phyloP scores from a whole-genome alignment of 92 coral and sea anemone species.

The Meandrina meandrites region DNA sequence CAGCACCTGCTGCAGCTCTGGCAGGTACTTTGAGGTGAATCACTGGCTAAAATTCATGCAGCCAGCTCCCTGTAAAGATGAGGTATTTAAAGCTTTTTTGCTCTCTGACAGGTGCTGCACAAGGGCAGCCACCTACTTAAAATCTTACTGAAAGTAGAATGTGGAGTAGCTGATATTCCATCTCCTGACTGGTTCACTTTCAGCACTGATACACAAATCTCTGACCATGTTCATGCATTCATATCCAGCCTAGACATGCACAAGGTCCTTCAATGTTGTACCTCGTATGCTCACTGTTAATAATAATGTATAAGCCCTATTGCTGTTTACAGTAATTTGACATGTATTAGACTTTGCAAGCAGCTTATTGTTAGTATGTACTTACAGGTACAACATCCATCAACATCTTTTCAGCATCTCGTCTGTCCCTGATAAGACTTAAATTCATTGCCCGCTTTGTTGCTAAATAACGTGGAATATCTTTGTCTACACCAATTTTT shows the following conservation, averaged over 20 bases:
- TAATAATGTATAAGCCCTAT: too few relatives aligned
- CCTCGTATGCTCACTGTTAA: not conserved
- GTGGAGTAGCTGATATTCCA: not conserved
- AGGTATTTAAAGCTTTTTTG: too few relatives aligned
- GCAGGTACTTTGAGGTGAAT: too few relatives aligned
- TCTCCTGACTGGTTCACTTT: too few relatives aligned
- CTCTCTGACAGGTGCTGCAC: too few relatives aligned
- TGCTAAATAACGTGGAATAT: slow-evolving; percentile 73
- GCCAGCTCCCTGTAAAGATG: too few relatives aligned
- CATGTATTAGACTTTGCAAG: too few relatives aligned
- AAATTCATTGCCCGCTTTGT: slow-evolving; percentile 80
- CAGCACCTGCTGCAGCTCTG: too few relatives aligned
- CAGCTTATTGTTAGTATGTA: not conserved
- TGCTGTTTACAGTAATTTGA: too few relatives aligned
- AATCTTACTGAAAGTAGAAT: too few relatives aligned
- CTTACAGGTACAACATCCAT: slow-evolving; percentile 76
- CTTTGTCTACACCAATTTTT: slow-evolving; percentile 49
- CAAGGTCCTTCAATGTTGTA: not conserved
- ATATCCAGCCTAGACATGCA: not conserved
- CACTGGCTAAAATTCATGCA: too few relatives aligned
- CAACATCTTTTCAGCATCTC: slow-evolving; percentile 84
- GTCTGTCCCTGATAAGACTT: slow-evolving; percentile 58
- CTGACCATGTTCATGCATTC: not conserved
- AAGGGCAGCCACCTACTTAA: too few relatives aligned
- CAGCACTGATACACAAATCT: not conserved